These are phyloP conservation scores for Entelurus aequoreus DNA, from an alignment of 2,113 vertebrate genomes.

Conservation along the genomic window DNA sequence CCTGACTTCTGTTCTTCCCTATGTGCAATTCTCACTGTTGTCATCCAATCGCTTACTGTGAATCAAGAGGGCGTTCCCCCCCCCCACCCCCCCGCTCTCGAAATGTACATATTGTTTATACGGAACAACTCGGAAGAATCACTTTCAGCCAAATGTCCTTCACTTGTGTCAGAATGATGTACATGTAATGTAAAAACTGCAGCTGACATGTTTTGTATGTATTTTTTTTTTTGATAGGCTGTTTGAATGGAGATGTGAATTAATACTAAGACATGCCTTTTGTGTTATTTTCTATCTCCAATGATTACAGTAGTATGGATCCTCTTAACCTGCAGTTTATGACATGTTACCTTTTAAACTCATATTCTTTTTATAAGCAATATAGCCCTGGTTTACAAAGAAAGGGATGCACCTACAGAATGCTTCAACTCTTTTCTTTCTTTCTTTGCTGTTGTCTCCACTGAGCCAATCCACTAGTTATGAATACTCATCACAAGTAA, in stretches of 20 bases:
- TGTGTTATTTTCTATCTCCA: slow-evolving; percentile 9
- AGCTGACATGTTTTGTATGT: slow-evolving; percentile 45
- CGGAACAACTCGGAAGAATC: slow-evolving; percentile 42
- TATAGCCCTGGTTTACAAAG: slow-evolving; percentile 46
- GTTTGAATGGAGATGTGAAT: slow-evolving; percentile 17
- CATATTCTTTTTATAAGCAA: slow-evolving; percentile 60
- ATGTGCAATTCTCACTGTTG: slow-evolving; percentile 48
- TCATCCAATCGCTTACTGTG: slow-evolving; percentile 72
- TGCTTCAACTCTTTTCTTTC: slow-evolving; percentile 21
- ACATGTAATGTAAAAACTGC: slow-evolving; percentile 25
- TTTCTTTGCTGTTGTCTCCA: slow-evolving; percentile 24
- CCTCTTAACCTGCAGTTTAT: slow-evolving; percentile 45
- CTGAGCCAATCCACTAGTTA: slow-evolving; percentile 25
- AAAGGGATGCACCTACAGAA: slow-evolving; percentile 30
- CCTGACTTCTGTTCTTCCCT: slow-evolving; percentile 22
- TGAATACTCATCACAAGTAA: slow-evolving; percentile 5
- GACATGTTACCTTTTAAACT: slow-evolving; percentile 52
- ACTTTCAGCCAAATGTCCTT: slow-evolving; percentile 23
- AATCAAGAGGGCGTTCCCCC: slow-evolving; percentile 52
- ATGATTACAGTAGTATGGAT: slow-evolving; percentile 22
- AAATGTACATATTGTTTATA: slow-evolving; percentile 74
- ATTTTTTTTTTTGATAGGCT: slow-evolving; percentile 25
- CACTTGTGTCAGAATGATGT: slow-evolving; percentile 38
- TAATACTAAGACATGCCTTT: slow-evolving; percentile 21
- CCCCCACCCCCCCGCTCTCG: slow-evolving; percentile 38